Conservation (phyloP, 2,113 vertebrate genomes). For the Gracilinanus agilis region DNA sequence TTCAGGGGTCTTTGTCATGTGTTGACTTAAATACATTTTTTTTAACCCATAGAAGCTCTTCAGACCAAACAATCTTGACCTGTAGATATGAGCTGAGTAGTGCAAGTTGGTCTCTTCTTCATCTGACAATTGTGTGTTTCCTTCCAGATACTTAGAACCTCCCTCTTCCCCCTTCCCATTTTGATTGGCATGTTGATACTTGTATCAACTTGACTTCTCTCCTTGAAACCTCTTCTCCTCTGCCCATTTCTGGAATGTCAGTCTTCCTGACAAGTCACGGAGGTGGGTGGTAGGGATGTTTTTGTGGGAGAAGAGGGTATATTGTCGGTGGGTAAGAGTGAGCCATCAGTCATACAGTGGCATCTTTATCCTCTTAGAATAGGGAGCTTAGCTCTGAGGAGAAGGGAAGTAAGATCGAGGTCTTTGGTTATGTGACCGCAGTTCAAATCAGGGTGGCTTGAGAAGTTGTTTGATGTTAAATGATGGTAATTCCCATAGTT, state of each 20-base stretch:
- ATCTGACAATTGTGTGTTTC: background rate
- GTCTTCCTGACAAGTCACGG: slow-evolving; percentile 4
- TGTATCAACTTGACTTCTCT: slow-evolving; percentile 23
- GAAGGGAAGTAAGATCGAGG: slow-evolving; percentile 11
- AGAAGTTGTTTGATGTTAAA: slow-evolving; percentile 36
- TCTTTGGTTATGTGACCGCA: background rate
- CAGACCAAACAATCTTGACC: background rate
- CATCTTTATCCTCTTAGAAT: slow-evolving; percentile 38
- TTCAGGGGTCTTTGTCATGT: slow-evolving; percentile 33
- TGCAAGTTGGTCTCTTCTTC: background rate
- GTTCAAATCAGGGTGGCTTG: background rate
- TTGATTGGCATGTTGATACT: background rate
- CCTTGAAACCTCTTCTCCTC: background rate
- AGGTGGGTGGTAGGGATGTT: background rate
- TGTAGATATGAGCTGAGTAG: background rate
- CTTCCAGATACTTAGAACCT: slow-evolving; percentile 11
- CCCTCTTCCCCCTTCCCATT: background rate
- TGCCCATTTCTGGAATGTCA: background rate
- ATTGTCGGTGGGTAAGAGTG: background rate
- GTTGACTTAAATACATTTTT: slow-evolving; percentile 20
- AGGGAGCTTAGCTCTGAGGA: background rate
- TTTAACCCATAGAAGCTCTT: slow-evolving; percentile 20
- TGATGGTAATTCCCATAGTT: slow-evolving; percentile 8
- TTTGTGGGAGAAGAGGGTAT: background rate
- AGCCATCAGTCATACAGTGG: background rate